A percentile compares a stretch with the other conserved stretches of the same genome.
Conservation (phyloP, 2,797 vertebrate genomes). For the Sphenodon punctatus region DNA sequence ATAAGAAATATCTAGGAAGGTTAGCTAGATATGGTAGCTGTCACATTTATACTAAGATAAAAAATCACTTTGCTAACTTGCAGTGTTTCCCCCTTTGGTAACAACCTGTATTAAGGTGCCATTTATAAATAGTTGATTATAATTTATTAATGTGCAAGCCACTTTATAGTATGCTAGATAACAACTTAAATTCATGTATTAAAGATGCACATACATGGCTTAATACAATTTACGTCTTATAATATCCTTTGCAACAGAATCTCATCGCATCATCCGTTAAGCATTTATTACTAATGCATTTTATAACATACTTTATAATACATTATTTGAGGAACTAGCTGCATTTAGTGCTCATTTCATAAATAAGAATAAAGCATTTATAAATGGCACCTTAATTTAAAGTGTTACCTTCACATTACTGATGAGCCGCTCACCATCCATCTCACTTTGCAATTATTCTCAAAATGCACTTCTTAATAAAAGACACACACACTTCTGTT, state of each 20-base stretch:
- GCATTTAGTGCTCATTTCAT: slow-evolving; percentile 82
- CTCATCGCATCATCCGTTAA: slow-evolving; percentile 76
- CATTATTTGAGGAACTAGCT: slow-evolving; percentile 78
- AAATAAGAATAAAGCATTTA: slow-evolving; percentile 82
- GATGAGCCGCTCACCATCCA: slow-evolving; percentile 67
- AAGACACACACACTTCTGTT: slow-evolving; percentile 71
- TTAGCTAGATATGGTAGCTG: slow-evolving; percentile 67
- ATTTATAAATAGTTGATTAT: slow-evolving; percentile 79
- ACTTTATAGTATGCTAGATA: slow-evolving; percentile 76
- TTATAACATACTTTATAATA: slow-evolving; percentile 80
- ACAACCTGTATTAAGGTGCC: slow-evolving; percentile 77
- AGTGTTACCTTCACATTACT: slow-evolving; percentile 78
- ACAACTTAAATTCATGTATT: slow-evolving; percentile 83
- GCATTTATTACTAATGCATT: slow-evolving; percentile 83
- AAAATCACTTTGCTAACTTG: slow-evolving; percentile 79
- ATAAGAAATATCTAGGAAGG: slow-evolving; percentile 67
- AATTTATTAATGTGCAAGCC: slow-evolving; percentile 81
- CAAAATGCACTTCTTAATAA: slow-evolving; percentile 79
- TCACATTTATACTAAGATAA: slow-evolving; percentile 71
- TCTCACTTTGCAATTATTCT: slow-evolving; percentile 75
- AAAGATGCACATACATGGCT: slow-evolving; percentile 79
- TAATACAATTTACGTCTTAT: slow-evolving; percentile 79
- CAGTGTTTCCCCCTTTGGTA: slow-evolving; percentile 74
- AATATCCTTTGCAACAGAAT: slow-evolving; percentile 80
- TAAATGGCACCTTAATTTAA: slow-evolving; percentile 82